Evolutionary conservation across 2,888 invertebrate genomes (phyloP), one percentile per base, ranked within the genome.

Genomic region (Drosophila dives): DNA sequence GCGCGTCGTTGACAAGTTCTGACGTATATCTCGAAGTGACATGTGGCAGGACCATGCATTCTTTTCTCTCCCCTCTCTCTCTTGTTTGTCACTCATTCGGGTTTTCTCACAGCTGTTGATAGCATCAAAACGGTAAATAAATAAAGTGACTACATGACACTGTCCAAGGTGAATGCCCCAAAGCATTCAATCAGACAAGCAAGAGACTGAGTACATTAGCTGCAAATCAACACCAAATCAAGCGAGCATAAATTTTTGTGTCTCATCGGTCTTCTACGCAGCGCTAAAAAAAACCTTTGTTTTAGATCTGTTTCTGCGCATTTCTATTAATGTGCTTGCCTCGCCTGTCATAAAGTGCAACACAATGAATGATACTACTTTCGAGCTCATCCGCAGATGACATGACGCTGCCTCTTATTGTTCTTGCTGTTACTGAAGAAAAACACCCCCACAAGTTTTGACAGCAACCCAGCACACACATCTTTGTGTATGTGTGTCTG

Each of bases 91-190:
- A 42, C 36, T 55, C 29, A 36, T 45, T 23, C 23, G 23, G 45
- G 45, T 45, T 23, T 62, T 65, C 58, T 45, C 51, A 62, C 81
- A 76, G 72, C 77, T 89, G 86, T 75, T 77, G 77, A 89, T 89
- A 83, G 49, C 51, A 20, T 53, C 51, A 61, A 80, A 61, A 80
- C 84, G 75, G 83, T 75, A 78, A 80, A 80, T 54, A n/a, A 50
- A 17, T n/a, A 11, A 23, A 50, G 51, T 65, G 63, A 66, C 74
- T 61, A 54, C 64, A 60, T 60, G 64, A 70, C 77, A 60, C 89
- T 88, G 89, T 75, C 86, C 61, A 63, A 74, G 75, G 79, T 79
- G 61, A 75, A 75, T 79, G 75, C 61, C 79, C 74, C 74, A 67
- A 33, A 54, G 29, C 56, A 40, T 53, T 23, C 49, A 58, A 49